These are phyloP conservation scores for Eulimnadia texana DNA, from an alignment of 1,140 invertebrate species.

Conservation along the genomic window DNA sequence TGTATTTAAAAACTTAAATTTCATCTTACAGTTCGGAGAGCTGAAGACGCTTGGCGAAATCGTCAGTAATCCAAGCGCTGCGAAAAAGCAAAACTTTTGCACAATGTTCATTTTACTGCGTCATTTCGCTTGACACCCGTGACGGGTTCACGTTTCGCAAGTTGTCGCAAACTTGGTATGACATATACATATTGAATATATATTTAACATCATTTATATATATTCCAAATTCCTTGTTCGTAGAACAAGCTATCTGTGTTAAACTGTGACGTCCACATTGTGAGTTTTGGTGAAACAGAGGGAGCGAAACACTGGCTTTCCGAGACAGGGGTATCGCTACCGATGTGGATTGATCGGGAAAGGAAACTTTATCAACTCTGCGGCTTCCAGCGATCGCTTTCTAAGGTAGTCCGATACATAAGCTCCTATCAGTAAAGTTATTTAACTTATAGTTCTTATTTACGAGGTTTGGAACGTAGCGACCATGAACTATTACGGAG, in stretches of 20 bases:
- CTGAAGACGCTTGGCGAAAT: no score
- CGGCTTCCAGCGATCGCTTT: slow-evolving; percentile 17
- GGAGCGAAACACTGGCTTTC: slow-evolving; percentile 17
- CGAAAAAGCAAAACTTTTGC: no score
- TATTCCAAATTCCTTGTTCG: background rate
- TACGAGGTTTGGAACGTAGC: slow-evolving; percentile 16
- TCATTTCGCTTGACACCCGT: slow-evolving; percentile 21
- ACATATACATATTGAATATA: background rate
- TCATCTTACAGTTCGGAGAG: no score
- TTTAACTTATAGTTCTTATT: background rate
- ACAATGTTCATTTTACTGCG: slow-evolving; percentile 16
- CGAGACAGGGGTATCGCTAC: slow-evolving; percentile 15
- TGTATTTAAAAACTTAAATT: no score
- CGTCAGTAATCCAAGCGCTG: no score
- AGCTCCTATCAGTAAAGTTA: background rate
- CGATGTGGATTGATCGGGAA: slow-evolving; percentile 11
- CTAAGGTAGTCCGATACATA: slow-evolving; percentile 10
- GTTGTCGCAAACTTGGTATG: slow-evolving; percentile 3
- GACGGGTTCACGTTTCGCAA: slow-evolving; percentile 19
- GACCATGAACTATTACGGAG: slow-evolving; percentile 14
- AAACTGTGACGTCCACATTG: slow-evolving; percentile 18
- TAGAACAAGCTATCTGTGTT: slow-evolving; percentile 2
- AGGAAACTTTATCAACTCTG: slow-evolving; percentile 15
- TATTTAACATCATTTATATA: background rate
- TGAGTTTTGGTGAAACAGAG: slow-evolving; percentile 18